Evolutionary conservation across 2,113 vertebrate species (phyloP), one percentile per base, ranked within the genome.

Genomic region (Paracanthobrama guichenoti): DNA sequence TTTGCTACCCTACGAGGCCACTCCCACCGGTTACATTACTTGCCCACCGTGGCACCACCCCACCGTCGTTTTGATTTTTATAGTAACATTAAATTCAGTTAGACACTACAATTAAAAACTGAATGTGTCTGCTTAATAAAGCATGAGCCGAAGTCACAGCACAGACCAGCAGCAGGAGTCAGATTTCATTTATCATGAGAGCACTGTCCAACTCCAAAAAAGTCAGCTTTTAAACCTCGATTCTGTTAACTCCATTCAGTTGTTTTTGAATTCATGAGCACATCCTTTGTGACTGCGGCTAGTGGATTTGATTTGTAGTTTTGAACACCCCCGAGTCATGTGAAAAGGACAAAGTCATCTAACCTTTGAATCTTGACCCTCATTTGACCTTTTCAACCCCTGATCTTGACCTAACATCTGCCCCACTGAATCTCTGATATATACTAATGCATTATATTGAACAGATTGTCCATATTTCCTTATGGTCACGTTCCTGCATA

Each of bases 381-480:
- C 84, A 78, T 83, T n/a, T 88, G 73, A 69, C 57, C 20, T 53
- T 81, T 71, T 81, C 79, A 81, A 79, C 42, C 78, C 71, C 64
- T 53, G 9, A 46, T 26, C 39, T 31, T 66, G 13, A 46, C 77
- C 55, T 66, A 50, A 80, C 18, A 66, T 22, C 78, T 50, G 6
- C 44, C 60, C 66, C 31, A 24, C 18, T 81, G 26, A 67, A 81
- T 31, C 39, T 26, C 18, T 39, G 60, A 59, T 77, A n/a, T 31
- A 26, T 62, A 44, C 22, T 42, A 79, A 64, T 42, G 26, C 73
- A 22, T 22, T 76, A 11, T 22, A 57, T 55, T 57, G 11, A 57
- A 57, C 39, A 5, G 20, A 71, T 42, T n/a, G 12, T 42, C 13
- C 7, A 46, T 79, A n/a, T 60, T 60, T 28, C 14, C 26, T 76